Percentiles rank a stretch among this genome's conserved stretches.
phyloP scores from a whole-genome alignment of 2,888 invertebrate species.

The Diploptera punctata region DNA sequence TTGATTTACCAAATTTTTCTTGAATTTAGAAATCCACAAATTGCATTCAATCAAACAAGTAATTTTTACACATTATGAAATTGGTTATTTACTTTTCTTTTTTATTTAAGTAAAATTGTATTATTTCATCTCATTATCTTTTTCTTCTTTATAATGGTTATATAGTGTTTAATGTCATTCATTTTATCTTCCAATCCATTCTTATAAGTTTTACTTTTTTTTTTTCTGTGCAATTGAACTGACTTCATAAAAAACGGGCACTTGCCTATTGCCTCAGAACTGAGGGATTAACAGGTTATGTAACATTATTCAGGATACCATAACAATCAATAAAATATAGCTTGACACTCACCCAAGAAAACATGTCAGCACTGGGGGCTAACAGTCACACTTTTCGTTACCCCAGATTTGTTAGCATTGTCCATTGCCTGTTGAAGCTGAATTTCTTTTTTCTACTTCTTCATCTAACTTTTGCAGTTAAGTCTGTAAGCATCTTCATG shows the following conservation, averaged over 20 bases:
- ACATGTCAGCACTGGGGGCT: not conserved
- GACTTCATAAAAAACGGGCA: not conserved
- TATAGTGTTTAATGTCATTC: too few relatives aligned
- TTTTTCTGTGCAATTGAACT: too few relatives aligned
- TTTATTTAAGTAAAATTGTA: too few relatives aligned
- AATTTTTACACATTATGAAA: too few relatives aligned
- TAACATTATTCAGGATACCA: not conserved
- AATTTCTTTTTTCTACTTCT: slow-evolving; percentile 68
- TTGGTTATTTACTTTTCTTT: too few relatives aligned
- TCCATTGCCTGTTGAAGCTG: slow-evolving; percentile 70
- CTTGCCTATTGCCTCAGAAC: not conserved
- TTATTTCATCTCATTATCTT: too few relatives aligned
- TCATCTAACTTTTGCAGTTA: slow-evolving; percentile 65
- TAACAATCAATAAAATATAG: not conserved
- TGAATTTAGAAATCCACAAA: too few relatives aligned
- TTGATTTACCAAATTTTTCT: too few relatives aligned
- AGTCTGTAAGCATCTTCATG: slow-evolving; percentile 68
- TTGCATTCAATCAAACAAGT: too few relatives aligned
- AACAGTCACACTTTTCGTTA: slow-evolving; percentile 67
- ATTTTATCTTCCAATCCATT: too few relatives aligned
- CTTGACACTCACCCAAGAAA: not conserved
- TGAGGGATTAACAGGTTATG: slow-evolving; percentile 8
- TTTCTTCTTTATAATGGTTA: too few relatives aligned
- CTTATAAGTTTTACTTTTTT: too few relatives aligned
- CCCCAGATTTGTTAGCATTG: slow-evolving; percentile 72